phyloP scores from a whole-genome alignment of 2,888 invertebrate species.

The Hydrotaea cyrtoneurina region DNA sequence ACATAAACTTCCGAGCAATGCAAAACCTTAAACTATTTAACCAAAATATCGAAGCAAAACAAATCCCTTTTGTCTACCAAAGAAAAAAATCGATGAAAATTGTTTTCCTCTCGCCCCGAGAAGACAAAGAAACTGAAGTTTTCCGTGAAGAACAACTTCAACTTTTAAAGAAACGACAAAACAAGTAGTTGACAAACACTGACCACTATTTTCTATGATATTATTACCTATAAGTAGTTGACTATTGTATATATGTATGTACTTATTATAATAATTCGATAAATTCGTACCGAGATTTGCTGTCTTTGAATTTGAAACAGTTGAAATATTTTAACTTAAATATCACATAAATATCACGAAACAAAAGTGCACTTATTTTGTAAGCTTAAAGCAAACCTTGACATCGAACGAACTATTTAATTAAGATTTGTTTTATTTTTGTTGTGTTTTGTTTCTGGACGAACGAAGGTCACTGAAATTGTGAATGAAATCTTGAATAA shows the following conservation, averaged over 20 bases:
- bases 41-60: background rate
- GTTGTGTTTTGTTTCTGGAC: no score
- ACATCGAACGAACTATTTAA: constrained; percentile 26
- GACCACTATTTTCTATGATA: constrained; percentile 61
- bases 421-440: constrained; percentile 38
- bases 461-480: constrained; percentile 33
- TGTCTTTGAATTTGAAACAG: background rate
- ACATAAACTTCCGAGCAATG: background rate
- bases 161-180: no score
- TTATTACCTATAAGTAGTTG: constrained; percentile 14
- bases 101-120: constrained; percentile 41
- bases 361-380: constrained; percentile 61
- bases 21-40: constrained; percentile 3
- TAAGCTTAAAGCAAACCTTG: constrained; percentile 61
- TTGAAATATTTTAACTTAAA: background rate
- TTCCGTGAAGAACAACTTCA: constrained; percentile 46
- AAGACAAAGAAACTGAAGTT: constrained; percentile 48
- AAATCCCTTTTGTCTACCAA: constrained; percentile 27
- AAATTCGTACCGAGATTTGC: background rate
- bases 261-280: background rate
- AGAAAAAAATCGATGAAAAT: constrained; percentile 38
- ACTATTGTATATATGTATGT: constrained; percentile 50
- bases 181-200: constrained; percentile 31
- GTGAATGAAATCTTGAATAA: constrained; percentile 26
- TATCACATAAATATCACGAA: no score